Conservation (phyloP, 53 echinoderm and acorn worm species). For the Paelopatides confundens region DNA sequence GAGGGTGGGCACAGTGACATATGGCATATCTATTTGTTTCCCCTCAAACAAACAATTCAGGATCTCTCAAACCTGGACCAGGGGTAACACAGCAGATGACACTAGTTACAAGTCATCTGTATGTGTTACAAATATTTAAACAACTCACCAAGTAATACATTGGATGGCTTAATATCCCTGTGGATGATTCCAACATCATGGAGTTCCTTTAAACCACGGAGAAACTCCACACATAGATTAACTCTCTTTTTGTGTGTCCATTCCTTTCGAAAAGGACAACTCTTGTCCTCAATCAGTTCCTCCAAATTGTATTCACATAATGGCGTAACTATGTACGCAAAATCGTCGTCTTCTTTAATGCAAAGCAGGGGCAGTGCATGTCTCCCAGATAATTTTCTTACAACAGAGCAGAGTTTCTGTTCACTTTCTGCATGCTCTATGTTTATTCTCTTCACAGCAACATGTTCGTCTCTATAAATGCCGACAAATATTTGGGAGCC, state of each 20-base stretch:
- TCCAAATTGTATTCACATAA: conserved; percentile 27
- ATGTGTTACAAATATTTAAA: too few species aligned
- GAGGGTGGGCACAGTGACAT: too few species aligned
- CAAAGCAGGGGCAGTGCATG: conserved; percentile 5
- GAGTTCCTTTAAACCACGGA: background rate
- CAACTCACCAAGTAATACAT: background rate
- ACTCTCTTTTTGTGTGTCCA: background rate
- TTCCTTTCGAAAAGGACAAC: background rate
- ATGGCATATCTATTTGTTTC: too few species aligned
- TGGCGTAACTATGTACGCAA: background rate
- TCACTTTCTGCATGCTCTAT: background rate
- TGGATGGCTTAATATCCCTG: background rate
- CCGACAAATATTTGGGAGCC: conserved; percentile 3
- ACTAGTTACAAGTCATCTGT: too few species aligned
- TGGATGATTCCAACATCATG: background rate
- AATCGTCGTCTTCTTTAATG: conserved; percentile 30
- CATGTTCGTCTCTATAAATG: background rate
- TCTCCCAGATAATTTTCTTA: background rate
- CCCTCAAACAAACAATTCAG: too few species aligned
- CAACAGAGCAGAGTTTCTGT: background rate
- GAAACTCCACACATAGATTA: background rate
- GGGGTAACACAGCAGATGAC: too few species aligned
- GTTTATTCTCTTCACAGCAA: conserved; percentile 27
- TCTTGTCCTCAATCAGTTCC: conserved; percentile 1
- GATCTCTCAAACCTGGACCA: too few species aligned